Evolutionary conservation across 2,797 vertebrate genomes (phyloP).

Genomic region (Ptychadena robeensis): DNA sequence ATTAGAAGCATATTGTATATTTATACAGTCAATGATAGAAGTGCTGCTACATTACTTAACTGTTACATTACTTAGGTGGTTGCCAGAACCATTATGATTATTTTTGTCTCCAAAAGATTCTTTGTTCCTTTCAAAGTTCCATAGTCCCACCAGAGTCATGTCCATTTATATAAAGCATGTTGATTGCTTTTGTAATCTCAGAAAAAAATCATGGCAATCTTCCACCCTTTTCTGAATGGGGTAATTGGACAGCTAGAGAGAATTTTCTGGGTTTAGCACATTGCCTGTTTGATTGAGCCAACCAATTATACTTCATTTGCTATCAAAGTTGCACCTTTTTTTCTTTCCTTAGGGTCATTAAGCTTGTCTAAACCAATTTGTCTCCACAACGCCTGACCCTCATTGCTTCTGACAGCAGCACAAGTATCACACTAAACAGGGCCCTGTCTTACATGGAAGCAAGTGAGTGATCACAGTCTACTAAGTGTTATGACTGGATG

Average conservation of each 20-base stretch:
- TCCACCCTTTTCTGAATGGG: conserved; percentile 71
- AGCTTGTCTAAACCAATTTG: conserved; percentile 81
- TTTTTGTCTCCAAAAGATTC: conserved; percentile 66
- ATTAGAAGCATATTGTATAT: background rate
- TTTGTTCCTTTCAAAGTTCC: conserved; percentile 67
- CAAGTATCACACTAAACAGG: conserved; percentile 73
- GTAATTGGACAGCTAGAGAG: conserved; percentile 74
- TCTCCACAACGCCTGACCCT: conserved; percentile 74
- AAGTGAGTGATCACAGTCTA: conserved; percentile 69
- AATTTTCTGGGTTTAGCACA: conserved; percentile 75
- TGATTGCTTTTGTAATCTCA: conserved; percentile 72
- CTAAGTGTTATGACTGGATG: conserved; percentile 58
- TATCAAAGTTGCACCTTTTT: conserved; percentile 73
- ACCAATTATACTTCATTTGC: conserved; percentile 75
- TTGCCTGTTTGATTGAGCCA: conserved; percentile 73
- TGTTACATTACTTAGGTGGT: background rate
- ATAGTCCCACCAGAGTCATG: conserved; percentile 67
- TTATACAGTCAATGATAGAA: background rate
- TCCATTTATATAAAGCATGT: conserved; percentile 70
- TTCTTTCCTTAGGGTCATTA: conserved; percentile 72
- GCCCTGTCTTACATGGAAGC: conserved; percentile 69
- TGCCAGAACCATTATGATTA: background rate
- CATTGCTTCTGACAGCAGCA: conserved; percentile 74
- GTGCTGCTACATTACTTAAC: background rate
- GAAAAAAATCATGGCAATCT: conserved; percentile 72